phyloP scores from a whole-genome alignment of 2,888 invertebrate species.

The Syrphus vitripennis region DNA sequence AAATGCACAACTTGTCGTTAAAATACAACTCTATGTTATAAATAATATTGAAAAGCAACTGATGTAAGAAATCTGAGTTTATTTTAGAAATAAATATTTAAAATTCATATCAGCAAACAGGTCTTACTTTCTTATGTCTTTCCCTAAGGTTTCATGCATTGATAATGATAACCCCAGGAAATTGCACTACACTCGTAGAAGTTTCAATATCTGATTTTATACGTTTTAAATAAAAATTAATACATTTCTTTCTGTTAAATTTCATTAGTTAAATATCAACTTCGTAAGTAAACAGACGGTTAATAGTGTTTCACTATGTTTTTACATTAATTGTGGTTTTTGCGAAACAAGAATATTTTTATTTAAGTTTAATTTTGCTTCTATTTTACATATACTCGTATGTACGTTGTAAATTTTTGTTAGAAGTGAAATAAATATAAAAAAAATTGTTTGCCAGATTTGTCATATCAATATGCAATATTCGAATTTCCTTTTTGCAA shows the following conservation, averaged over 20 bases:
- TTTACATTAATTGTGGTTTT: slow-evolving; percentile 18
- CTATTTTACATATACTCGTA: too few relatives aligned
- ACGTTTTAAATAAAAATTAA: neutral
- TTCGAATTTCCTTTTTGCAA: neutral
- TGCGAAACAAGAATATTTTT: neutral
- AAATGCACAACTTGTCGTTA: too few relatives aligned
- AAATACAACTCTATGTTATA: too few relatives aligned
- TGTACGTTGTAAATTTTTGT: too few relatives aligned
- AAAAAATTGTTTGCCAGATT: neutral
- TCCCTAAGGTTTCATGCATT: neutral
- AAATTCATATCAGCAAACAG: too few relatives aligned
- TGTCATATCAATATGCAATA: neutral
- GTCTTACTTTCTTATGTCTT: too few relatives aligned
- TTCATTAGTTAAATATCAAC: slow-evolving; percentile 38
- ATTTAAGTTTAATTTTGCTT: neutral
- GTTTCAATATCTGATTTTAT: neutral
- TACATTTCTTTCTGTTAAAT: slow-evolving; percentile 22
- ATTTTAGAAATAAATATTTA: neutral
- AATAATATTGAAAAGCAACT: too few relatives aligned
- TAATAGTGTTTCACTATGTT: neutral
- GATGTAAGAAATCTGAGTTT: too few relatives aligned
- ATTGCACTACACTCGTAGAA: too few relatives aligned
- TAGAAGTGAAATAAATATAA: neutral
- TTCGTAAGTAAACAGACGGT: slow-evolving; percentile 49
- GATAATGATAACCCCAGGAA: neutral